Conservation (phyloP, 2,113 vertebrate species). For the Sinosuthora webbiana region DNA sequence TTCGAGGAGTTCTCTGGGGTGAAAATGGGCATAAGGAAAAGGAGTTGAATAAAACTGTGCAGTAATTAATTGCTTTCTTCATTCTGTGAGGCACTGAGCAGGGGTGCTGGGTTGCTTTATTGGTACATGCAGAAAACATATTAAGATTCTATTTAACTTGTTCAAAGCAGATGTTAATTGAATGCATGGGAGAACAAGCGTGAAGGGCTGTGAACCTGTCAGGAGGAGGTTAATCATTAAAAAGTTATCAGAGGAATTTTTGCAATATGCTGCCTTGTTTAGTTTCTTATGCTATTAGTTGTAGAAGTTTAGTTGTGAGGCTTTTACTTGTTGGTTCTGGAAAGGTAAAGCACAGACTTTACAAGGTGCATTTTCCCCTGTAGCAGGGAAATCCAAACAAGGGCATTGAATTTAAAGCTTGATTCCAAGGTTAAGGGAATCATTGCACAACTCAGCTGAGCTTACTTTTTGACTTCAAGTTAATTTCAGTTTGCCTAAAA, state of each 20-base stretch:
- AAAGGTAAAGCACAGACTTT: slow-evolving; percentile 52
- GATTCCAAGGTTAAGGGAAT: slow-evolving; percentile 68
- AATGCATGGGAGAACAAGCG: neutral
- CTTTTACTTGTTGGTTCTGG: slow-evolving; percentile 33
- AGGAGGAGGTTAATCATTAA: slow-evolving; percentile 20
- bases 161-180: slow-evolving; percentile 7
- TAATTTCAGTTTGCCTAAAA: neutral
- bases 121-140: neutral
- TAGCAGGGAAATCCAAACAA: slow-evolving; percentile 48
- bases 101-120: neutral
- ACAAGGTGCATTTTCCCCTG: slow-evolving; percentile 34
- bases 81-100: neutral
- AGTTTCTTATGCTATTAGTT: slow-evolving; percentile 55
- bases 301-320: slow-evolving; percentile 14
- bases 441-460: slow-evolving; percentile 62
- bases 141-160: neutral
- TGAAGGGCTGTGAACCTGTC: neutral
- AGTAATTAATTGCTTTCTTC: neutral
- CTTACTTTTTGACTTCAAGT: slow-evolving; percentile 23
- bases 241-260: slow-evolving; percentile 44
- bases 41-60: neutral
- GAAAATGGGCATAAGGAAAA: neutral
- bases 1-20: neutral
- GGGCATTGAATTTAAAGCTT: slow-evolving; percentile 72
- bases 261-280: slow-evolving; percentile 54